Percentiles rank a stretch among this genome's conserved stretches.
These are phyloP conservation scores for Hybognathus amarus DNA, from an alignment of 2,797 vertebrate genomes.

Conservation along the genomic window DNA sequence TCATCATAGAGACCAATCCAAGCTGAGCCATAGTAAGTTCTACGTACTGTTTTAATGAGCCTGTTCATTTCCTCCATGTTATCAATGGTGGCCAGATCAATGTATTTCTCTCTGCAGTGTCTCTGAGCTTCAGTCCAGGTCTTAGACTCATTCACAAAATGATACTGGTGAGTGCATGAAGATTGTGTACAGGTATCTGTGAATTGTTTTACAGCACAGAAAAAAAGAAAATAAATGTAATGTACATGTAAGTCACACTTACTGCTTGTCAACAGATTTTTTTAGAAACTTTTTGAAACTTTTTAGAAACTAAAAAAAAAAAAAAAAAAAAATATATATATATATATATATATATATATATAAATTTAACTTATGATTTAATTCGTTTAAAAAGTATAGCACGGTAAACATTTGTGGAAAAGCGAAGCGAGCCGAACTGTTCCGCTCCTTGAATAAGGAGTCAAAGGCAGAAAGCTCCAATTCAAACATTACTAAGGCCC, in stretches of 20 bases:
- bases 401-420: too few relatives aligned
- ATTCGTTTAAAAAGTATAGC: too few relatives aligned
- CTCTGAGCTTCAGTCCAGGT: slow-evolving; percentile 64
- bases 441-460: too few relatives aligned
- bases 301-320: too few relatives aligned
- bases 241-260: neutral
- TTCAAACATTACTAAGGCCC: too few relatives aligned
- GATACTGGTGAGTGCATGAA: slow-evolving; percentile 49
- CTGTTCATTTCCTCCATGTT: slow-evolving; percentile 2
- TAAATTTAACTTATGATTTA: too few relatives aligned
- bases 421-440: too few relatives aligned
- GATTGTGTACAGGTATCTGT: neutral
- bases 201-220: neutral
- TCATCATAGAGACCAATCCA: slow-evolving; percentile 66
- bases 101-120: slow-evolving; percentile 62
- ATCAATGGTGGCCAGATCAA: slow-evolving; percentile 61
- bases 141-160: slow-evolving; percentile 43
- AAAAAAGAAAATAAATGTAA: neutral
- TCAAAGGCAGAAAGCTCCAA: too few relatives aligned
- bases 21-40: neutral
- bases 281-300: too few relatives aligned
- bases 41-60: slow-evolving; percentile 5
- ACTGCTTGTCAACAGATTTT: neutral
- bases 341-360: too few relatives aligned
- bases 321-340: too few relatives aligned